Percentiles rank a stretch among this genome's conserved stretches.
Conservation (phyloP, 2,113 vertebrate species). For the Haemorhous mexicanus region DNA sequence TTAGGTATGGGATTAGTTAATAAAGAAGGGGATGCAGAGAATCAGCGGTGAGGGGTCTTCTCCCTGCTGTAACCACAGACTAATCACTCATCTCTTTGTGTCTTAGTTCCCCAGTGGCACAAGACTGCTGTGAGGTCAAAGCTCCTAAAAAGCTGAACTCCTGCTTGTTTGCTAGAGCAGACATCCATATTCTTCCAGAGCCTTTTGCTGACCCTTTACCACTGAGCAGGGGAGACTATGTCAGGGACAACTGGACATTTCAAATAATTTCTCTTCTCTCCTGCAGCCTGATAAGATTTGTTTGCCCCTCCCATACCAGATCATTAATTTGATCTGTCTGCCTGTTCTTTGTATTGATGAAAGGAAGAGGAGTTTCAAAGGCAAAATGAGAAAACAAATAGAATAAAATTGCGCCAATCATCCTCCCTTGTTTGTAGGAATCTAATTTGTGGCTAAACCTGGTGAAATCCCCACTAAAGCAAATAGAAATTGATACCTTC, state of each 20-base stretch:
- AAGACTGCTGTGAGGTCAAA: neutral
- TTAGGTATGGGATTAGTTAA: neutral
- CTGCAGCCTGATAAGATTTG: neutral
- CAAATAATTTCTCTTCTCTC: neutral
- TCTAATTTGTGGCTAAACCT: neutral
- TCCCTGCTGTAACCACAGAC: neutral
- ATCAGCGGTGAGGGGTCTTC: neutral
- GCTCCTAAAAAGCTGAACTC: neutral
- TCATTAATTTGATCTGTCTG: neutral
- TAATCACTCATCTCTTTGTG: neutral
- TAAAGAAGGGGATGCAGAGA: neutral
- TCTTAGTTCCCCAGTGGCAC: neutral
- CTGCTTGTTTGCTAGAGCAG: neutral
- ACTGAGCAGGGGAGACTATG: neutral
- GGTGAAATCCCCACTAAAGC: neutral
- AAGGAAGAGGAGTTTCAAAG: constrained; percentile 5
- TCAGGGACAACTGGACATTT: neutral
- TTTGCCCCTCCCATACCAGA: neutral
- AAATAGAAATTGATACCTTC: neutral
- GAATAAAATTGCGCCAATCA: neutral
- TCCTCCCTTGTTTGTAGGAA: neutral
- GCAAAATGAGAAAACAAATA: neutral
- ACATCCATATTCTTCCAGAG: neutral
- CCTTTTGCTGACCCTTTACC: neutral
- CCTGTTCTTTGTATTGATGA: neutral